Evolutionary conservation across 2,888 invertebrate genomes (phyloP), one percentile per base, ranked within the genome.

Genomic region (Drosophila melanocephala): DNA sequence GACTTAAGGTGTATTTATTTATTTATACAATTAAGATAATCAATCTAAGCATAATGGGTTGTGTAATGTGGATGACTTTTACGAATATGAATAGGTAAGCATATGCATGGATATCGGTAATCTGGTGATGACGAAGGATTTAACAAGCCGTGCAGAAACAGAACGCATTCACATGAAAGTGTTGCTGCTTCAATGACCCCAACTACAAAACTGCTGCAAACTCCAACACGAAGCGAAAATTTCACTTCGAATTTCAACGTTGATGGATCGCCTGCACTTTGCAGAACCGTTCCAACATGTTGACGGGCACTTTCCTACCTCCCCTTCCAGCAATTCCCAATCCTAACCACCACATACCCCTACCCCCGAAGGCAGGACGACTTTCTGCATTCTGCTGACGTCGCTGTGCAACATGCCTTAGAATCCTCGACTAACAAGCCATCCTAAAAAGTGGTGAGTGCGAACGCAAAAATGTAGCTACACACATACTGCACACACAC

Each of bases 231-330:
- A 37, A 56, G 6, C 7, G 19, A 63, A 78, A 57, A 57, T 64
- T 72, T 44, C 47, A 63, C 59, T 72, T 33, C 56, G 57, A 22
- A 59, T 57, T 72, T 63, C 71, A 76, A 76, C 85, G 87, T 84
- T 89, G 90, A 85, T 85, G 88, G 79, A 85, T 85, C 73, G 88
- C 69, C 72, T 66, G 90, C 88, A 85, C 88, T 85, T 85, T 84
- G 85, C 85, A 71, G 80, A 55, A 67, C 52, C 63, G 58, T 75
- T 68, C 82, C 74, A 85, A 82, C 80, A 87, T 77, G 88, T 77
- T 82, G 85, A 87, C 79, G 83, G 83, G 66, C 51, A 47, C 22
- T 57, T 57, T 37, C 7, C 37, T 5, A 35, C 6, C 30, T 51
- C 10, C 55, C 12, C 19, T 10, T 4, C 19, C 19, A 6, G 7